phyloP scores from a whole-genome alignment of 2,113 vertebrate genomes.

The Heterotis niloticus region DNA sequence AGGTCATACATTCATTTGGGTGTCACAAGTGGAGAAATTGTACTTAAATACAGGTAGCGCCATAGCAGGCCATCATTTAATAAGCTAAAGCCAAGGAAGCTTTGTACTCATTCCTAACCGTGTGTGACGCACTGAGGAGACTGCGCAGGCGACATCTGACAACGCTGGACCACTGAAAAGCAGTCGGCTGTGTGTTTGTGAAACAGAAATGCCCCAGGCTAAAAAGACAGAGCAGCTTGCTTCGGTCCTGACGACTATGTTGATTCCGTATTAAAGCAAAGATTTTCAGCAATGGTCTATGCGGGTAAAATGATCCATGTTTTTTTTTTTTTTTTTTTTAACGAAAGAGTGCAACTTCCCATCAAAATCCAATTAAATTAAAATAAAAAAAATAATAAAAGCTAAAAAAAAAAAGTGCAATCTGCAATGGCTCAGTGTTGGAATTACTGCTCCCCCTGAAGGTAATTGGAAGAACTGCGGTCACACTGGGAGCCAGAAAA shows the following conservation, averaged over 20 bases:
- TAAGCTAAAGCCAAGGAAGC: neutral
- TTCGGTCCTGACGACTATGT: neutral
- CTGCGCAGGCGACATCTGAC: neutral
- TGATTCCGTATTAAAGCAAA: neutral
- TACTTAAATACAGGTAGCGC: neutral
- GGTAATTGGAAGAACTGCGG: neutral
- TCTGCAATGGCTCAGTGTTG: neutral
- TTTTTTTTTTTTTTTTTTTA: too few species aligned
- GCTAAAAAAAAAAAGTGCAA: too few species aligned
- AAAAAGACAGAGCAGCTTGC: neutral
- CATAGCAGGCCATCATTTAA: neutral
- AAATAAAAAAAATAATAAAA: too few species aligned
- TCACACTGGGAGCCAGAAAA: too few species aligned
- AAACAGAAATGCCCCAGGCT: neutral
- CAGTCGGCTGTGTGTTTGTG: neutral
- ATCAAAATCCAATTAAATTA: too few species aligned
- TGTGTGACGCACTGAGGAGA: neutral
- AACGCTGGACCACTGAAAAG: too few species aligned
- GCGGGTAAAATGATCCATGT: too few species aligned
- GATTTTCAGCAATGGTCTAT: too few species aligned
- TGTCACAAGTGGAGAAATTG: neutral
- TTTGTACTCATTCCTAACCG: neutral
- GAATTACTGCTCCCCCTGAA: slow-evolving; percentile 11
- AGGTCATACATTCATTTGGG: neutral
- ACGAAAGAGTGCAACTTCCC: too few species aligned